phyloP scores from a whole-genome alignment of 2,888 invertebrate genomes.

The Geophilus truncorum region DNA sequence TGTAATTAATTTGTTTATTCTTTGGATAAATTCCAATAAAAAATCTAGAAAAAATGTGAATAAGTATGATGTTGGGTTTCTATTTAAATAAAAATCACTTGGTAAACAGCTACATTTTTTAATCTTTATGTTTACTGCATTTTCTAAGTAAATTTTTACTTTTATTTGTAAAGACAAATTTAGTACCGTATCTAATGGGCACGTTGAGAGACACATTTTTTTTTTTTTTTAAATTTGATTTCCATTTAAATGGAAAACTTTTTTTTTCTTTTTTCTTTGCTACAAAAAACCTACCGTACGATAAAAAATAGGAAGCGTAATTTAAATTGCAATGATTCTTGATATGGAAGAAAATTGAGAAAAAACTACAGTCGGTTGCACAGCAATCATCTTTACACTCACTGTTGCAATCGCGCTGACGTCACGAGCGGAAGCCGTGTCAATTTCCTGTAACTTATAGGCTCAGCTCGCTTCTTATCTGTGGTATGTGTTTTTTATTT shows the following conservation, averaged over 20 bases:
- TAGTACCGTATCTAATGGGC: neutral
- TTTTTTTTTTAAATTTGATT: neutral
- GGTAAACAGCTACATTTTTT: too few species aligned
- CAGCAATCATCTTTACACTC: neutral
- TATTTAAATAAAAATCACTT: too few species aligned
- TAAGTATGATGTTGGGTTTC: too few species aligned
- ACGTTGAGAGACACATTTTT: neutral
- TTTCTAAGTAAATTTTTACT: too few species aligned
- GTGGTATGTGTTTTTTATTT: neutral
- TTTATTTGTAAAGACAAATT: neutral
- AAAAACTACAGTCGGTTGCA: slow-evolving; percentile 7
- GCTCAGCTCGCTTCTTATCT: neutral
- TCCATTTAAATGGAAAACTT: slow-evolving; percentile 10
- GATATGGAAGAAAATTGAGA: slow-evolving; percentile 21
- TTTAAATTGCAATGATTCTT: slow-evolving; percentile 21
- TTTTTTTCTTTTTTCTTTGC: neutral
- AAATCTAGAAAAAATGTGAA: too few species aligned
- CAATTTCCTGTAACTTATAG: slow-evolving; percentile 17
- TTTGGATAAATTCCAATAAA: too few species aligned
- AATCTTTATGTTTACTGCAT: too few species aligned
- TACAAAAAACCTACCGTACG: neutral
- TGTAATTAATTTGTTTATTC: too few species aligned
- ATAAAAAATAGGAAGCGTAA: neutral
- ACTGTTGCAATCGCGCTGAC: slow-evolving; percentile 23
- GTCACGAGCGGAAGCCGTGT: slow-evolving; percentile 14